A percentile compares a stretch with the other conserved stretches of the same genome.
These are phyloP conservation scores for Meloidogyne exigua DNA, from an alignment of 1,140 invertebrate genomes.

Conservation along the genomic window DNA sequence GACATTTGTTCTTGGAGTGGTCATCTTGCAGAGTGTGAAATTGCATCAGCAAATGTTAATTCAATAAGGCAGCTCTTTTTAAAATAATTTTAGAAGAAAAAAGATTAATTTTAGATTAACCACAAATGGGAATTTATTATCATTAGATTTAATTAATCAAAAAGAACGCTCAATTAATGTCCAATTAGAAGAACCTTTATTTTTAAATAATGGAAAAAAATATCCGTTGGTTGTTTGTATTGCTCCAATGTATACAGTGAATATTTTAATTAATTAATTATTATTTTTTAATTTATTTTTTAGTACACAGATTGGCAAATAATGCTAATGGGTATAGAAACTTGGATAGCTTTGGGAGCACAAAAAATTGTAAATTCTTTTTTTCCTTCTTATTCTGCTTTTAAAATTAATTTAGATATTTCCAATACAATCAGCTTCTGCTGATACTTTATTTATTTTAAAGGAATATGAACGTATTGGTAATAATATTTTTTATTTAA, in stretches of 20 bases:
- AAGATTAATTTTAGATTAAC: slow-evolving; percentile 20
- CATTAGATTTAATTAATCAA: background rate
- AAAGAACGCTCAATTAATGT: slow-evolving; percentile 26
- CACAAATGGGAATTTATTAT: slow-evolving; percentile 22
- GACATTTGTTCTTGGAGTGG: slow-evolving; percentile 61
- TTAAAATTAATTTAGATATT: slow-evolving; percentile 53
- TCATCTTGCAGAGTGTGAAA: slow-evolving; percentile 59
- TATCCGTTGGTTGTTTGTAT: slow-evolving; percentile 58
- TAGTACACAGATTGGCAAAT: slow-evolving; percentile 64
- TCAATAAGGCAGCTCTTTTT: background rate
- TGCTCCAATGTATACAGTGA: slow-evolving; percentile 58
- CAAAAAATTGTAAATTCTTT: slow-evolving; percentile 47
- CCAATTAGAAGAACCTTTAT: slow-evolving; percentile 45
- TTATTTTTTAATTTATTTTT: slow-evolving; percentile 39
- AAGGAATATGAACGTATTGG: slow-evolving; percentile 55
- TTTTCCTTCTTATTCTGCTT: background rate
- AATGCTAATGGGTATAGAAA: slow-evolving; percentile 57
- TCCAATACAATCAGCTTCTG: slow-evolving; percentile 60
- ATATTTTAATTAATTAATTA: background rate
- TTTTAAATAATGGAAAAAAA: slow-evolving; percentile 41
- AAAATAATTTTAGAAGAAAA: background rate
- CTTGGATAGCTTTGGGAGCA: slow-evolving; percentile 61
- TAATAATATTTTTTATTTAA: slow-evolving; percentile 11
- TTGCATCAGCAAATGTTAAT: slow-evolving; percentile 32
- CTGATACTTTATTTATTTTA: slow-evolving; percentile 50